A percentile compares a stretch with the other conserved stretches of the same genome.
Conservation (phyloP, 2,113 vertebrate genomes). For the Polypterus senegalus region DNA sequence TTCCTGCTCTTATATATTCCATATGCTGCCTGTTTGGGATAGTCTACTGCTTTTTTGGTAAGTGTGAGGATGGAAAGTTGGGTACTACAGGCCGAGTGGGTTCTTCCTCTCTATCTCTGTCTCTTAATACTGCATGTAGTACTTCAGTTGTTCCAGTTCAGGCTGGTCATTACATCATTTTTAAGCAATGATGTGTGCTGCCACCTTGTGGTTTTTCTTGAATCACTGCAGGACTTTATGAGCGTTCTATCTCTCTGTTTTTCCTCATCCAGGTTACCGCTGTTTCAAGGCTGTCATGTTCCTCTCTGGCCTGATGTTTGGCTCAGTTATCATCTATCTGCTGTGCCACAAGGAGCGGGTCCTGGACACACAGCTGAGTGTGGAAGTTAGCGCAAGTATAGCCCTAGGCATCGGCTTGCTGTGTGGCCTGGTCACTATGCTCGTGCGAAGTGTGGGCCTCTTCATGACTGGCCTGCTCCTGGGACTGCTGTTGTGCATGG, state of each 20-base stretch:
- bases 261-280: conserved; percentile 53
- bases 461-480: conserved; percentile 76
- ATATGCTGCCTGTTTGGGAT: conserved; percentile 75
- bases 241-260: background rate
- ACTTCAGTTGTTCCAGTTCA: background rate
- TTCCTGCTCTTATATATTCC: conserved; percentile 63
- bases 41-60: conserved; percentile 80
- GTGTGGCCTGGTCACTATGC: conserved; percentile 73
- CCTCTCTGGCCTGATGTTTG: conserved; percentile 73
- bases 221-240: background rate
- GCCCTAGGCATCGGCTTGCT: conserved; percentile 73
- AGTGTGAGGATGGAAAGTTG: conserved; percentile 23
- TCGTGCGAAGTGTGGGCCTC: conserved; percentile 74
- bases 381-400: conserved; percentile 70
- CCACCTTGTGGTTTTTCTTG: background rate
- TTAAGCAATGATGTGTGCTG: background rate
- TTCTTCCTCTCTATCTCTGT: too few relatives aligned
- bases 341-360: conserved; percentile 75
- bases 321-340: conserved; percentile 69
- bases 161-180: background rate
- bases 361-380: conserved; percentile 72
- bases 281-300: conserved; percentile 87
- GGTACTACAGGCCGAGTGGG: too few relatives aligned
- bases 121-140: background rate
- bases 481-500: conserved; percentile 61